These are phyloP conservation scores for Cottus gobio DNA, from an alignment of 2,113 vertebrate genomes.

Conservation along the genomic window DNA sequence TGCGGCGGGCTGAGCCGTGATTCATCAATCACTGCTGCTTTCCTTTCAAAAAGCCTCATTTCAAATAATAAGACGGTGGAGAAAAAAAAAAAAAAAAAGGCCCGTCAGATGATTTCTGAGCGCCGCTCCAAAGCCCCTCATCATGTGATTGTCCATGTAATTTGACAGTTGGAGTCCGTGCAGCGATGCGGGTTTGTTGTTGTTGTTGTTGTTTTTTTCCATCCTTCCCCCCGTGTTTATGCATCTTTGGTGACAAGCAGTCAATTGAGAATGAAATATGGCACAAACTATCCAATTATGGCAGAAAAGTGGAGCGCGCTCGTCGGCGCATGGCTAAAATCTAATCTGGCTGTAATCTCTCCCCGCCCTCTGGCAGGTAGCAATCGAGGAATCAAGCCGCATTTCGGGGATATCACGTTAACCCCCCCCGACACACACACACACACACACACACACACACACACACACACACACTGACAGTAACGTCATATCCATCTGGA, in stretches of 20 bases:
- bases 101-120: conserved; percentile 11
- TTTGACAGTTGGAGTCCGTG: conserved; percentile 15
- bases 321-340: conserved; percentile 46
- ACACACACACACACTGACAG: not conserved
- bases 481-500: conserved; percentile 29
- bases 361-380: conserved; percentile 44
- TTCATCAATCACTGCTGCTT: conserved; percentile 36
- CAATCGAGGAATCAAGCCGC: conserved; percentile 55
- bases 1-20: not conserved
- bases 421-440: conserved; percentile 24
- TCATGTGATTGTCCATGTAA: conserved; percentile 15
- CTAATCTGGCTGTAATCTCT: conserved; percentile 58
- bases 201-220: not conserved
- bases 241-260: conserved; percentile 44
- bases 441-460: conserved; percentile 9
- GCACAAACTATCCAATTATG: conserved; percentile 62
- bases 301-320: conserved; percentile 24
- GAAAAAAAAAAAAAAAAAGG: not conserved
- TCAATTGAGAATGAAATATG: conserved; percentile 57
- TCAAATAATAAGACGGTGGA: conserved; percentile 7
- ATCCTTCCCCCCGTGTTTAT: not conserved
- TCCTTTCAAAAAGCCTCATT: conserved; percentile 8
- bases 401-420: conserved; percentile 44
- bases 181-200: too few species aligned
- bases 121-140: conserved; percentile 2